These are phyloP conservation scores for Odiellus spinosus DNA, from an alignment of 2,888 invertebrate species.

Conservation along the genomic window DNA sequence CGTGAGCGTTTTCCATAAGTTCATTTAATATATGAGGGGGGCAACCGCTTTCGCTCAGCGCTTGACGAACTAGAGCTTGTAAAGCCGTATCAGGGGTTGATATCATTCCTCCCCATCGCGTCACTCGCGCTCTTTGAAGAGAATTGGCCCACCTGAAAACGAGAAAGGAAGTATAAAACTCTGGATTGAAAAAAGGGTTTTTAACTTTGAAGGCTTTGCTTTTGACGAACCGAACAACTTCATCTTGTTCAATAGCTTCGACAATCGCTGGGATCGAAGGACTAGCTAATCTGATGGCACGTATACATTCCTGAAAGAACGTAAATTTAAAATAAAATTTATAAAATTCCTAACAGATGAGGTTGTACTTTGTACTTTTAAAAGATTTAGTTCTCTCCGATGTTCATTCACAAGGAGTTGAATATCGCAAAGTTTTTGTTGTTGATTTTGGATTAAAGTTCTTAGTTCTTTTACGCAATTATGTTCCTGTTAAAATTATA, in stretches of 20 bases:
- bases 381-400: conserved; percentile 65
- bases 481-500: conserved; percentile 48
- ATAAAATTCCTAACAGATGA: background rate
- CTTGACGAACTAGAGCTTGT: conserved; percentile 82
- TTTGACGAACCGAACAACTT: conserved; percentile 44
- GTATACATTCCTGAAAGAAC: conserved; percentile 55
- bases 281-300: conserved; percentile 78
- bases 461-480: conserved; percentile 82
- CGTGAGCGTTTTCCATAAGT: conserved; percentile 94
- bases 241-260: conserved; percentile 86
- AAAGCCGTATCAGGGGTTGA: conserved; percentile 89
- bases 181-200: background rate
- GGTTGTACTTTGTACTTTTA: conserved; percentile 47
- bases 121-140: conserved; percentile 67
- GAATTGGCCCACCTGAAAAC: conserved; percentile 53
- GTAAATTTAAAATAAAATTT: background rate
- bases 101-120: conserved; percentile 96
- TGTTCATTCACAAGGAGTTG: conserved; percentile 77
- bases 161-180: background rate
- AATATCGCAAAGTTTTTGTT: conserved; percentile 67
- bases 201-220: background rate
- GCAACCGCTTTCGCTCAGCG: conserved; percentile 82
- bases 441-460: conserved; percentile 64
- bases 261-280: conserved; percentile 81
- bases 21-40: conserved; percentile 84